phyloP scores from a whole-genome alignment of 2,888 invertebrate species.

The Drosophila ustulata region DNA sequence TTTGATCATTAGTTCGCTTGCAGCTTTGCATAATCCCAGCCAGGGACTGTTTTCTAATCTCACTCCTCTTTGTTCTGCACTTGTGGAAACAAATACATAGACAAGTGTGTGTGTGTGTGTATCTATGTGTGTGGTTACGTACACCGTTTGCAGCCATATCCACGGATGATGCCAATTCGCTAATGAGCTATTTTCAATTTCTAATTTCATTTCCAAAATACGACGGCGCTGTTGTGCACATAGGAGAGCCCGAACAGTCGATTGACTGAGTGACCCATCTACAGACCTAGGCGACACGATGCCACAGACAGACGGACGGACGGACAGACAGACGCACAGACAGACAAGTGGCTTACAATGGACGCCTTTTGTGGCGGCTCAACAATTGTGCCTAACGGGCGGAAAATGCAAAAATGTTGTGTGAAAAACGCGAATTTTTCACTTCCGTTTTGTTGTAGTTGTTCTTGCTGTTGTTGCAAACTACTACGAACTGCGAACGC shows the following conservation, averaged over 20 bases:
- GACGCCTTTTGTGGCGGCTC: constrained; percentile 51
- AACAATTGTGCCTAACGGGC: constrained; percentile 60
- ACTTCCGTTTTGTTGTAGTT: constrained; percentile 68
- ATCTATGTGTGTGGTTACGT: constrained; percentile 47
- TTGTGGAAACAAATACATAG: constrained; percentile 22
- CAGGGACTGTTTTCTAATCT: constrained; percentile 37
- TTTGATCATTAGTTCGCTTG: constrained; percentile 26
- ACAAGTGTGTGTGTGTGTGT: neutral
- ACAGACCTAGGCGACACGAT: constrained; percentile 44
- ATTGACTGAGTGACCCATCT: constrained; percentile 57
- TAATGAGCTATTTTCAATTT: constrained; percentile 76
- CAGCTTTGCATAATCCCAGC: constrained; percentile 45
- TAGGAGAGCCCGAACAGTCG: constrained; percentile 49
- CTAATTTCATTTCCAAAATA: constrained; percentile 82
- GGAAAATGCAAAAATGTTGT: constrained; percentile 73
- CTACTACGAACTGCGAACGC: constrained; percentile 65
- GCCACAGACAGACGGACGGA: constrained; percentile 14
- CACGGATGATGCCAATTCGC: constrained; percentile 81
- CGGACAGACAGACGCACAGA: constrained; percentile 25
- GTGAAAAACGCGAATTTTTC: constrained; percentile 75
- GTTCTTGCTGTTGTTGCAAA: constrained; percentile 34
- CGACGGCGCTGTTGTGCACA: constrained; percentile 37
- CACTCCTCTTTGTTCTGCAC: constrained; percentile 39
- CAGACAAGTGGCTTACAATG: constrained; percentile 65
- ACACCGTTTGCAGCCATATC: constrained; percentile 83